Base-by-base conservation (phyloP, 1,140 invertebrate genomes). In the Tribolium castaneum region DNA sequence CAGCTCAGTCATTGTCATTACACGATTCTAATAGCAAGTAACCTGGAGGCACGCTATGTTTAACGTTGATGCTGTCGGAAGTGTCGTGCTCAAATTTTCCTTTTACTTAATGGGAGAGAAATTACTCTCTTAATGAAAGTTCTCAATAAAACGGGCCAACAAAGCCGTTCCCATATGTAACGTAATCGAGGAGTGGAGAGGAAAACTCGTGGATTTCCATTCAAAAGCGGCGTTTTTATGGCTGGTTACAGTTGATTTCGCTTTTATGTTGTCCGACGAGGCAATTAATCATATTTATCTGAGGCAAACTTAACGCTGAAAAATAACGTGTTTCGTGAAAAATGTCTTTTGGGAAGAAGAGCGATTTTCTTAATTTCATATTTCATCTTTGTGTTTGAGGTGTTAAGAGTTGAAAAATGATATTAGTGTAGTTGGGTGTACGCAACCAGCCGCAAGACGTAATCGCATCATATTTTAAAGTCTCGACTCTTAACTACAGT, bases 391-490 rank as follows among this genome's bases (percentile, higher is more conserved):
- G 72, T 75, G 51, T 75, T 70, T 70, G 35, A 62, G 59, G 74
- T 76, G 54, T 62, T 50, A 30, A 50, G 75, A 51, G 59, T 25
- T 76, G 75, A 76, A 76, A 76, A 76, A 76, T 76, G 56, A 76
- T 76, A 54, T 76, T 70, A 51, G 75, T 70, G 52, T 45, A 75
- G 75, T 52, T 35, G 52, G 25, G 39, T 56, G 70, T 78, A 78
- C 56, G 70, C 76, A 78, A 73, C 70, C 70, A 73, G 71, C 76
- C 78, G 75, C 76, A 72, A 78, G 76, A 78, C 70, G 76, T 82
- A 80, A 80, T 82, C 80, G 79, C 77, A 71, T 80, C 78, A 82
- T 82, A 80, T 82, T 82, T 82, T 80, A 82, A 76, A 71, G 73
- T 73, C 74, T 73, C 66, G 66, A 59, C 75, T 45, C 45, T 25